Evolutionary conservation across 2,113 vertebrate species (phyloP).

Genomic region (Baryphthengus martii): DNA sequence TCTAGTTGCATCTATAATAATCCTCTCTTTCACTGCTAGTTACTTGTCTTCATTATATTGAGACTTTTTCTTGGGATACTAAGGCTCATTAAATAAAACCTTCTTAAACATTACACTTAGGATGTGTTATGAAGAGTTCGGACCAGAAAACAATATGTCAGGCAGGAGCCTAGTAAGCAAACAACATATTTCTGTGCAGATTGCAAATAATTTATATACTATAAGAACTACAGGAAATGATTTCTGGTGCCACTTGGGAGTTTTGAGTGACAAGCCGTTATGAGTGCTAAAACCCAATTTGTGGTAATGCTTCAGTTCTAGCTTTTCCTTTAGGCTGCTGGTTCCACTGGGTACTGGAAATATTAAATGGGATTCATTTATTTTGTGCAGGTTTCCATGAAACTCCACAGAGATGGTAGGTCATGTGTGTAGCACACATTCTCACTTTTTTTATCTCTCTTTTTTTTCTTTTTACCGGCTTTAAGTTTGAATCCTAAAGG

Average conservation of each 20-base stretch:
- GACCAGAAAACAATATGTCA: neutral
- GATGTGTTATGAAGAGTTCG: neutral
- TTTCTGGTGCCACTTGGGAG: conserved; percentile 48
- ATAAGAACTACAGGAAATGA: conserved; percentile 39
- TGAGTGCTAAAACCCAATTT: conserved; percentile 52
- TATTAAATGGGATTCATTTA: conserved; percentile 18
- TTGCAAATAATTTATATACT: conserved; percentile 43
- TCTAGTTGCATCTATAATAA: neutral
- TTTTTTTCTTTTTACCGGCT: too few relatives aligned
- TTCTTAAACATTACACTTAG: conserved; percentile 31
- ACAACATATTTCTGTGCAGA: conserved; percentile 8
- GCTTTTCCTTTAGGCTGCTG: conserved; percentile 28
- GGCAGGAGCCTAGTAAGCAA: neutral
- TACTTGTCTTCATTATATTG: conserved; percentile 34
- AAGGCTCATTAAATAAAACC: conserved; percentile 40
- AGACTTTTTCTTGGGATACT: conserved; percentile 12
- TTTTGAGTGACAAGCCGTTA: conserved; percentile 23
- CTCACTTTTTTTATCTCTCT: neutral
- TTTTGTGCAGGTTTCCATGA: conserved; percentile 18
- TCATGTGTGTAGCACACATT: neutral
- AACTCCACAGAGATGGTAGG: neutral
- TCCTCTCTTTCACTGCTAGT: neutral
- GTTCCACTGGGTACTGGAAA: conserved; percentile 28
- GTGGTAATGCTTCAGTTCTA: conserved; percentile 16
- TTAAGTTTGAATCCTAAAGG: neutral